These are phyloP conservation scores for Proales similis DNA, from an alignment of 1,140 invertebrate genomes.

Conservation along the genomic window DNA sequence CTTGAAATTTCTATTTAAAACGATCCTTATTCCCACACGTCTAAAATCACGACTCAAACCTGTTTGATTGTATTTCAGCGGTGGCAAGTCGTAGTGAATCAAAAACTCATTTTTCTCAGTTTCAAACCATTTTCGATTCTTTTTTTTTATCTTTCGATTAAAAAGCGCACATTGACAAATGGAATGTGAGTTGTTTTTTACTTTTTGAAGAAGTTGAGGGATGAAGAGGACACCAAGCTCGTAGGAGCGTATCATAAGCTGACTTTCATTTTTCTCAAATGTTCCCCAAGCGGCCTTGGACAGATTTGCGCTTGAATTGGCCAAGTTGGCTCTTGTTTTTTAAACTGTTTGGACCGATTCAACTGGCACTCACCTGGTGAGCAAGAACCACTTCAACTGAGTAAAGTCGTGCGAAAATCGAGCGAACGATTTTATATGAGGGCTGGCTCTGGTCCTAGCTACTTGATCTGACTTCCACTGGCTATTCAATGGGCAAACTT, in stretches of 20 bases:
- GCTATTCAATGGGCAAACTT: conserved; percentile 33
- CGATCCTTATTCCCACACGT: not conserved
- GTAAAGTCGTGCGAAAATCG: conserved; percentile 8
- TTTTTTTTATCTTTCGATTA: no score
- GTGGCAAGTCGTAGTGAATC: conserved; percentile 33
- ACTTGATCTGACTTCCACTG: conserved; percentile 21
- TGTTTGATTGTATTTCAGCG: conserved; percentile 12
- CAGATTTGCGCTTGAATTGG: conserved; percentile 37
- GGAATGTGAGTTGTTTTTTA: no score
- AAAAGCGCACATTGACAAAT: no score
- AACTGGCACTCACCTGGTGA: no score
- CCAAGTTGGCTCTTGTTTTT: no score
- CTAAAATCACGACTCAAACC: not conserved
- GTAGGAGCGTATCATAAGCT: conserved; percentile 32
- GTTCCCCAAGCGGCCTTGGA: conserved; percentile 35
- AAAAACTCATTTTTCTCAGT: conserved; percentile 3
- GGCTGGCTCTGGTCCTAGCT: conserved; percentile 27
- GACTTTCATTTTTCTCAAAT: conserved; percentile 34
- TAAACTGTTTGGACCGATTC: no score
- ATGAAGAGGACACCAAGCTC: conserved; percentile 35
- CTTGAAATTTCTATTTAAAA: not conserved
- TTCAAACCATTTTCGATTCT: not conserved
- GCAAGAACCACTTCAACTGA: conserved; percentile 37
- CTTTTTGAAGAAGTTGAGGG: conserved; percentile 10
- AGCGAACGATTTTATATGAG: conserved; percentile 39